Conservation (phyloP, 1,140 invertebrate species). For the Cryptotermes secundus region DNA sequence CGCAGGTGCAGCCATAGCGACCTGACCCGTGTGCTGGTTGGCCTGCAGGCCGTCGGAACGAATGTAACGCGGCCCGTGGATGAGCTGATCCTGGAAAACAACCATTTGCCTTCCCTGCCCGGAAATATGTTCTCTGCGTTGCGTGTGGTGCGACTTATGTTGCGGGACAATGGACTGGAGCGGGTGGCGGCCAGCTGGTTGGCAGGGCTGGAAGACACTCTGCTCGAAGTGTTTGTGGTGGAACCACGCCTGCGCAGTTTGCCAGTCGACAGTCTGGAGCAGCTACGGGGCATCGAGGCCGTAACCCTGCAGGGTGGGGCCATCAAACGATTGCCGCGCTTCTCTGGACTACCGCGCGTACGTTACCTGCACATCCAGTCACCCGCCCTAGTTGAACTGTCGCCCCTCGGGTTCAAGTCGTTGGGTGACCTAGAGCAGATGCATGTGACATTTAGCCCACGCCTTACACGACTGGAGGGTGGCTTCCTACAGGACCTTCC, state of each 20-base stretch:
- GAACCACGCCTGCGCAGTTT: constrained; percentile 76
- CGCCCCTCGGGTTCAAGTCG: constrained; percentile 68
- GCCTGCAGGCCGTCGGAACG: constrained; percentile 67
- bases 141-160: constrained; percentile 73
- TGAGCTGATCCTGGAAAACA: constrained; percentile 83
- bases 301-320: constrained; percentile 75
- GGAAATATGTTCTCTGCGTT: constrained; percentile 73
- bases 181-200: constrained; percentile 63
- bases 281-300: constrained; percentile 73
- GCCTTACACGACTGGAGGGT: constrained; percentile 65
- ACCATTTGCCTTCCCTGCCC: constrained; percentile 76
- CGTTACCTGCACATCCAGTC: constrained; percentile 61
- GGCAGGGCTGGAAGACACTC: constrained; percentile 68
- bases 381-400: constrained; percentile 64
- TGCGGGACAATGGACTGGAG: constrained; percentile 79
- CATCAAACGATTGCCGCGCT: constrained; percentile 66
- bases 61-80: constrained; percentile 69
- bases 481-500: constrained; percentile 73
- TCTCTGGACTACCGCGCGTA: constrained; percentile 43
- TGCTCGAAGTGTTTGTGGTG: constrained; percentile 80
- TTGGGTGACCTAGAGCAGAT: constrained; percentile 72
- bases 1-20: constrained; percentile 84
- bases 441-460: constrained; percentile 66
- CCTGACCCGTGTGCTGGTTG: constrained; percentile 69
- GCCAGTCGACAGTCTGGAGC: constrained; percentile 73